Evolutionary conservation across 2,797 vertebrate genomes (phyloP).

Genomic region (Cichlasoma orientale): DNA sequence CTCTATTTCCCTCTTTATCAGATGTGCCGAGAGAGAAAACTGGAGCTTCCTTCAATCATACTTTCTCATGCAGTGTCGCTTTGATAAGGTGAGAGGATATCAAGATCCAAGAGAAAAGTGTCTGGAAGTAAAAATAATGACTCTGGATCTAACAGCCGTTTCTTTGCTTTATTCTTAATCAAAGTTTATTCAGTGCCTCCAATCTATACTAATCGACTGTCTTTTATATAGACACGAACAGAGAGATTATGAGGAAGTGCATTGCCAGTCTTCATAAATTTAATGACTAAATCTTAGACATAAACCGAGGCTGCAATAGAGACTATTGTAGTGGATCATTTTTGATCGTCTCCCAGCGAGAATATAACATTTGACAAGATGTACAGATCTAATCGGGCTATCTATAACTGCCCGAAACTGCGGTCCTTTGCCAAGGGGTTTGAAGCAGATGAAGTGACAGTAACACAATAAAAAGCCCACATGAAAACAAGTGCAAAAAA

Average conservation of each 20-base stretch:
- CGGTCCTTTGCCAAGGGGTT: neutral
- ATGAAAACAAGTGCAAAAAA: neutral
- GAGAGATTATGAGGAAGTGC: constrained; percentile 34
- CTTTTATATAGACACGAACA: constrained; percentile 39
- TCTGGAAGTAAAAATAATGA: constrained; percentile 47
- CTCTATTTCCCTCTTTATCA: constrained; percentile 40
- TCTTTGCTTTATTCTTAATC: constrained; percentile 45
- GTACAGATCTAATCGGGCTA: neutral
- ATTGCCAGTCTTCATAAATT: constrained; percentile 19
- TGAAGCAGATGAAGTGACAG: too few species aligned
- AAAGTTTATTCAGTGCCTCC: constrained; percentile 39
- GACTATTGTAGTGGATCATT: neutral
- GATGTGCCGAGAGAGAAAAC: constrained; percentile 20
- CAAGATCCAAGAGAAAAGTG: constrained; percentile 31
- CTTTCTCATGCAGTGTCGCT: constrained; percentile 29
- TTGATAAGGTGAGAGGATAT: constrained; percentile 45
- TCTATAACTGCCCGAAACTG: neutral
- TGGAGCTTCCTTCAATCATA: constrained; percentile 22
- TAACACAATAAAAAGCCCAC: neutral
- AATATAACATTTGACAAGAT: neutral
- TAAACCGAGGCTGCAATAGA: neutral
- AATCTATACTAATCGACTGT: constrained; percentile 52
- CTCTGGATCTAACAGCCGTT: constrained; percentile 32
- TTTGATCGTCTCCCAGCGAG: neutral
- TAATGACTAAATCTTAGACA: constrained; percentile 8